Evolutionary conservation across 2,797 vertebrate species (phyloP).

Genomic region (Leptoclinus maculatus): DNA sequence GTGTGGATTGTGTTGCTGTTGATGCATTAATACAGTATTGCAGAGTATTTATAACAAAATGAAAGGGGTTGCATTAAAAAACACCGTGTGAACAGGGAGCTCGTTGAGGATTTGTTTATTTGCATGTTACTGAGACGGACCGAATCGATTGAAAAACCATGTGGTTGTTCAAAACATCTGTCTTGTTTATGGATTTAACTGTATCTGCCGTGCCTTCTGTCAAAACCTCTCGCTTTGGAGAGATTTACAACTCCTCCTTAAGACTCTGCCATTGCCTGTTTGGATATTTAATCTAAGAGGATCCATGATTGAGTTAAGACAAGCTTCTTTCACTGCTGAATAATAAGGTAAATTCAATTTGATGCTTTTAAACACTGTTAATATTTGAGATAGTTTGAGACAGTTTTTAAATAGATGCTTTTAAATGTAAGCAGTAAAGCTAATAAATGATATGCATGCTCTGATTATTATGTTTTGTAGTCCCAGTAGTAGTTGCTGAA

Average conservation of each 20-base stretch:
- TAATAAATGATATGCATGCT: not conserved
- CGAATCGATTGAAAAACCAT: constrained; percentile 16
- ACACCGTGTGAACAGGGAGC: not conserved
- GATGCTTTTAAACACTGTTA: not conserved
- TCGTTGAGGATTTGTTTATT: constrained; percentile 6
- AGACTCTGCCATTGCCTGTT: constrained; percentile 45
- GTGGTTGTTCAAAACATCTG: constrained; percentile 54
- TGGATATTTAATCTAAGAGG: constrained; percentile 56
- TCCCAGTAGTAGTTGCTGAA: not conserved
- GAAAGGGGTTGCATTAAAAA: not conserved
- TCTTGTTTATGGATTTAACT: constrained; percentile 45
- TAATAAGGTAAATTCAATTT: constrained; percentile 54
- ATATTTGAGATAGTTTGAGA: too few species aligned
- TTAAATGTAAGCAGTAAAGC: not conserved
- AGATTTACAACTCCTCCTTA: constrained; percentile 67
- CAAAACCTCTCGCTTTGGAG: constrained; percentile 36
- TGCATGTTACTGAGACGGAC: constrained; percentile 11
- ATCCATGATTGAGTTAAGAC: constrained; percentile 37
- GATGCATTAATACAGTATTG: not conserved
- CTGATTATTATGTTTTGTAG: not conserved
- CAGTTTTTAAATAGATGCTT: not conserved
- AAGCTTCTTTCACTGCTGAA: constrained; percentile 48
- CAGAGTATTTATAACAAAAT: not conserved
- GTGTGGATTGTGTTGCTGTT: constrained; percentile 1
- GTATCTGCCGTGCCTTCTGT: constrained; percentile 52